Conservation (phyloP, 2,888 invertebrate species). For the Colostygia pectinataria region DNA sequence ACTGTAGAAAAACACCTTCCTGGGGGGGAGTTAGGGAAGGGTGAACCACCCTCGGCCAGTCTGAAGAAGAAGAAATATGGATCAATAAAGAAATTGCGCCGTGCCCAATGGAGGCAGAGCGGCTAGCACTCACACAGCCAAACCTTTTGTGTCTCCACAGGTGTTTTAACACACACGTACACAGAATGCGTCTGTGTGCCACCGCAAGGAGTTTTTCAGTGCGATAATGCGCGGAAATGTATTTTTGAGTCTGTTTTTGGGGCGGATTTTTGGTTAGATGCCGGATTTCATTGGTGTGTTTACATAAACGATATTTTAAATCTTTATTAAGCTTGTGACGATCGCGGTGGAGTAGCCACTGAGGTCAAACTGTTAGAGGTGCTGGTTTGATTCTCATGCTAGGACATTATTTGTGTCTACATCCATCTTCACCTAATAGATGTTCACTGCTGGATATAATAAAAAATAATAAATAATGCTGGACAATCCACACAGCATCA, state of each 20-base stretch:
- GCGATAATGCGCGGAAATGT: slow-evolving; percentile 35
- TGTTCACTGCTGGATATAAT: too few relatives aligned
- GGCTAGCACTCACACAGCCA: slow-evolving; percentile 71
- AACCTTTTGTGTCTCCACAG: slow-evolving; percentile 42
- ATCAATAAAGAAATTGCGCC: slow-evolving; percentile 83
- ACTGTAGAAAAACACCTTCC: slow-evolving; percentile 80
- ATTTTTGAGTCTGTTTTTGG: slow-evolving; percentile 33
- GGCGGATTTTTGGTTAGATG: slow-evolving; percentile 10
- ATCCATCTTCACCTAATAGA: too few relatives aligned
- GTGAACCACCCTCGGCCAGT: slow-evolving; percentile 58
- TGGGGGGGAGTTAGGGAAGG: slow-evolving; percentile 44
- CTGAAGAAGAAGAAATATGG: slow-evolving; percentile 84
- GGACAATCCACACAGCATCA: too few relatives aligned
- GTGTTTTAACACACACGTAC: slow-evolving; percentile 39
- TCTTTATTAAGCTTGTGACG: too few relatives aligned
- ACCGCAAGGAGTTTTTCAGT: slow-evolving; percentile 52
- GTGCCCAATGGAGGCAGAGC: slow-evolving; percentile 77
- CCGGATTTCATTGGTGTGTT: slow-evolving; percentile 11
- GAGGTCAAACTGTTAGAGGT: too few relatives aligned
- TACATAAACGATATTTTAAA: too few relatives aligned
- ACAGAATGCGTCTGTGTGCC: slow-evolving; percentile 41
- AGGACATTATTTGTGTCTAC: too few relatives aligned
- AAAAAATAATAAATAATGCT: too few relatives aligned
- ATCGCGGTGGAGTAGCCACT: too few relatives aligned
- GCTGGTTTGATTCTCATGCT: too few relatives aligned